These are phyloP conservation scores for Strix aluco DNA, from an alignment of 2,113 vertebrate genomes.

Conservation along the genomic window DNA sequence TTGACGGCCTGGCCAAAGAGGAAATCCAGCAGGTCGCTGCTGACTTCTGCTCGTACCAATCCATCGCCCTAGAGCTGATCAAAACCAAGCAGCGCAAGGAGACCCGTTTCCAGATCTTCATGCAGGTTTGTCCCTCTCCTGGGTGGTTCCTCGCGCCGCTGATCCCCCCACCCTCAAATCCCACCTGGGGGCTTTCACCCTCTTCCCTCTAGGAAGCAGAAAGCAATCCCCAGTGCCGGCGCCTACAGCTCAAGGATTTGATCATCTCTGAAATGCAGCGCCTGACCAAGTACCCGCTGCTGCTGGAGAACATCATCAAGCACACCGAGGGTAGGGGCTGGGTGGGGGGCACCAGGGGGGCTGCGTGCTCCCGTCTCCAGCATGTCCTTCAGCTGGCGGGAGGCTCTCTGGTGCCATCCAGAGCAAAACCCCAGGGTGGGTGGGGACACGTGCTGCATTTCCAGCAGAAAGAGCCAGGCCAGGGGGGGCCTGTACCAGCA, in stretches of 20 bases:
- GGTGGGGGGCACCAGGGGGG: not conserved
- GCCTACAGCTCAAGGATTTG: constrained; percentile 93
- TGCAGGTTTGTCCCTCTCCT: constrained; percentile 70
- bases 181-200: rapidly evolving
- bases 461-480: not conserved
- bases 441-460: not conserved
- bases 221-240: constrained; percentile 88
- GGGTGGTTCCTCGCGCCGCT: rapidly evolving
- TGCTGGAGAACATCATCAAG: constrained; percentile 91
- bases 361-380: too few species aligned
- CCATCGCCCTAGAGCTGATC: constrained; percentile 90
- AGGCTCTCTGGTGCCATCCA: not conserved
- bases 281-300: constrained; percentile 92
- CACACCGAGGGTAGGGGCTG: constrained; percentile 81
- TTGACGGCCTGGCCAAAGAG: constrained; percentile 84
- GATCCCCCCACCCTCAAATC: too few species aligned
- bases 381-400: rapidly evolving
- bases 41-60: constrained; percentile 88
- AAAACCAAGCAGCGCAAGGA: constrained; percentile 93
- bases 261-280: constrained; percentile 94
- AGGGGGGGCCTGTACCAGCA: too few species aligned
- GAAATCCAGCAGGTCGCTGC: constrained; percentile 88
- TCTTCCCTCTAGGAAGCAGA: constrained; percentile 72
- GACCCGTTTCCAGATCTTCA: constrained; percentile 84
- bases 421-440: not conserved